phyloP scores from a whole-genome alignment of 2,797 vertebrate genomes.

The Champsocephalus esox region DNA sequence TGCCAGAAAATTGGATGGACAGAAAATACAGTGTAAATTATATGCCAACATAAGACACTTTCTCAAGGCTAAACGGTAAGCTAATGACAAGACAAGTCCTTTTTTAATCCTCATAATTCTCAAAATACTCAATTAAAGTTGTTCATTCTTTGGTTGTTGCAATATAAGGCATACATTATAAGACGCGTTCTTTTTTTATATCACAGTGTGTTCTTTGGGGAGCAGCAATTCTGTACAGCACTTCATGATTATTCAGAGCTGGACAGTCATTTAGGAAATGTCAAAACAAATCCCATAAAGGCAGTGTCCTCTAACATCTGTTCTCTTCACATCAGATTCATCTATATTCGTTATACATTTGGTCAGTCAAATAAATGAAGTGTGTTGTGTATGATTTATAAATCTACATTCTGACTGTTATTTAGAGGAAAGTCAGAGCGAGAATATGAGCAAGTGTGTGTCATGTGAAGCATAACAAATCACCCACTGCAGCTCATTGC shows the following conservation, averaged over 20 bases:
- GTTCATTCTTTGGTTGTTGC: not conserved
- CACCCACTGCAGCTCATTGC: slow-evolving; percentile 10
- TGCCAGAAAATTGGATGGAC: slow-evolving; percentile 10
- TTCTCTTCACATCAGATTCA: slow-evolving; percentile 3
- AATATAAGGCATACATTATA: slow-evolving; percentile 2
- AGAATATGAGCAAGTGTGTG: not conserved
- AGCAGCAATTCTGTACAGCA: not conserved
- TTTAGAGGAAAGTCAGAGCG: slow-evolving; percentile 10
- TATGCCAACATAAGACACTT: slow-evolving; percentile 6
- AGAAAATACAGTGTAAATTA: slow-evolving; percentile 5
- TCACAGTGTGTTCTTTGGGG: slow-evolving; percentile 5
- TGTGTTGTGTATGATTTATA: not conserved
- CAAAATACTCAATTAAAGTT: not conserved
- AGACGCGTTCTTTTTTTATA: slow-evolving; percentile 6
- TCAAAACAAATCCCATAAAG: not conserved
- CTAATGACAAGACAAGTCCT: not conserved
- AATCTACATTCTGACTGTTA: slow-evolving; percentile 2
- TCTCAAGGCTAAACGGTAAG: slow-evolving; percentile 12
- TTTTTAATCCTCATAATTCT: not conserved
- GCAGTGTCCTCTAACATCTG: slow-evolving; percentile 8
- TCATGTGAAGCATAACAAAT: slow-evolving; percentile 1
- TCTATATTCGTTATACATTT: not conserved
- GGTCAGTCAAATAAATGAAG: not conserved
- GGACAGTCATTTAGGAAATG: slow-evolving; percentile 8
- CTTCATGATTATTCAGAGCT: not conserved